Evolutionary conservation across 2,797 vertebrate species (phyloP), one percentile per base, ranked within the genome.

Genomic region (Australoheros facetus): DNA sequence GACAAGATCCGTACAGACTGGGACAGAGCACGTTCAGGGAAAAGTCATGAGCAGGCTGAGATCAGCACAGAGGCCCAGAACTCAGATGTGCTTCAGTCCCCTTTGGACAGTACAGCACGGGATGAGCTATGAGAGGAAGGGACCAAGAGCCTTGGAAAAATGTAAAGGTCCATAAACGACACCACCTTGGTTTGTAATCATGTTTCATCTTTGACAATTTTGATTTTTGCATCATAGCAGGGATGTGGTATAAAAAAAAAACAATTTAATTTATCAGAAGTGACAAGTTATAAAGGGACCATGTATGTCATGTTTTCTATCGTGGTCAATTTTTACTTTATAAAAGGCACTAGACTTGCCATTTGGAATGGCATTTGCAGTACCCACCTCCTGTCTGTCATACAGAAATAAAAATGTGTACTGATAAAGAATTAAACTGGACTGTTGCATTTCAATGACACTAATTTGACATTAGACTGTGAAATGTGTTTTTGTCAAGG

Each of bases 41-140:
- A 99, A 92, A 97, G 96, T 45, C 89, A 90, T 6, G 95, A 97
- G 87, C 97, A 98, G 90, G 95, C 95, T 4, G 91, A 97, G 62
- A 95, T 99, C 92, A 97, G 97, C 91, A 94, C 90, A 0, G 95
- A 98, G 87, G 97, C 97, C 23, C 93, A 96, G 89, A 98, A 98
- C 90, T 93, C 97, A 0, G 96, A 97, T 0, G 97, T 98, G 56
- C 95, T 97, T 0, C 97, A 97, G 90, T 97, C 97, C 0, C 95
- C 96, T 0, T 91, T 98, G 70, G 97, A 97, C 94, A 97, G 95
- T 11, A 91, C 97, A 0, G 97, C 97, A 2, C 95, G 97, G 3
- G 97, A 98, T 0, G 97, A 98, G 89, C 95, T 98, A 91, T 98
- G 95, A 97, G 90, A 83, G 26, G 54, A 76, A 54, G 17, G 53